These are phyloP conservation scores for Perdita meconis DNA, from an alignment of 2,888 invertebrate species.

Conservation along the genomic window DNA sequence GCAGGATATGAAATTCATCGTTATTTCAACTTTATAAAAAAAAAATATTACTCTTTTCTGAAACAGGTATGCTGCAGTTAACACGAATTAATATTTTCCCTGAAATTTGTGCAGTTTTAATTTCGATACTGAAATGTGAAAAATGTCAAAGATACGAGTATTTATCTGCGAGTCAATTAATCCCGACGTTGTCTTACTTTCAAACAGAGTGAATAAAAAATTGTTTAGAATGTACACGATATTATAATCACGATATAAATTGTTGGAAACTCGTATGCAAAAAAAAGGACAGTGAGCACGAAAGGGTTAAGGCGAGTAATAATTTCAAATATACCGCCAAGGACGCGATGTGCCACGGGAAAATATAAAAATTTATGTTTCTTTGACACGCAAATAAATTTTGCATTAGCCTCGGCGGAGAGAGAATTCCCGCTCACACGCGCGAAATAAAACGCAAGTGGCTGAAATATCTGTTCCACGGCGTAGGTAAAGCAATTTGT, in stretches of 20 bases:
- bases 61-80: neutral
- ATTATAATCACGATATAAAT: too few relatives aligned
- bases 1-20: neutral
- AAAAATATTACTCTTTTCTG: neutral
- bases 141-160: neutral
- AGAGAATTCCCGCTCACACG: neutral
- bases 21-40: neutral
- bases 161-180: too few relatives aligned
- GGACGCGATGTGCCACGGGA: too few relatives aligned
- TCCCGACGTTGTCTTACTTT: too few relatives aligned
- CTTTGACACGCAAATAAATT: neutral
- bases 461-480: constrained; percentile 23
- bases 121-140: neutral
- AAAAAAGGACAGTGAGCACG: too few relatives aligned
- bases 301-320: too few relatives aligned
- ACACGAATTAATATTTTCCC: neutral
- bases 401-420: neutral
- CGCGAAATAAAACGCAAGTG: constrained; percentile 11
- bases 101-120: neutral
- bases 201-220: too few relatives aligned
- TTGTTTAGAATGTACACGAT: too few relatives aligned
- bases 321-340: too few relatives aligned
- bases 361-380: neutral
- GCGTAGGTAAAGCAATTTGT: constrained; percentile 70
- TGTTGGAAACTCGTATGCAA: too few relatives aligned